Conservation (phyloP, 1,140 invertebrate species). For the Drosophila mauritiana region DNA sequence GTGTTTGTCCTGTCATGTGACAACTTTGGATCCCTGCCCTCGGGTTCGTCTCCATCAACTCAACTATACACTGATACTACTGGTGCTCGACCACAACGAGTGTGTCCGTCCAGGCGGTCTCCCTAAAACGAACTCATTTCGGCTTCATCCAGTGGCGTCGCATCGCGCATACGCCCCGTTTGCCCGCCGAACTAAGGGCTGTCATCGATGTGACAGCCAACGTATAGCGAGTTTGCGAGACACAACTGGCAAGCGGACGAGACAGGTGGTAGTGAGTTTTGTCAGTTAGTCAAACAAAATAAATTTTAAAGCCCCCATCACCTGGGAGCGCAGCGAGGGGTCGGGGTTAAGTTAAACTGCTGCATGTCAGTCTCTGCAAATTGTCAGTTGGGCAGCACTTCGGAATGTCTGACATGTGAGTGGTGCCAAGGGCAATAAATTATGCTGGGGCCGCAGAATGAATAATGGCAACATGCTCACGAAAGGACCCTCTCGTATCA, state of each 20-base stretch:
- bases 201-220: constrained; percentile 63
- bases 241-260: constrained; percentile 11
- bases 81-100: constrained; percentile 86
- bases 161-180: constrained; percentile 57
- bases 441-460: constrained; percentile 67
- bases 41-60: constrained; percentile 92
- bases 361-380: constrained; percentile 67
- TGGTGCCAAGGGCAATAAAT: constrained; percentile 71
- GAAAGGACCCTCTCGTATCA: neutral
- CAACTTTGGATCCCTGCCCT: neutral
- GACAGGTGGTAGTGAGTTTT: constrained; percentile 48
- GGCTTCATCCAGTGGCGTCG: constrained; percentile 85
- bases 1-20: neutral
- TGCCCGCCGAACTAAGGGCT: constrained; percentile 28
- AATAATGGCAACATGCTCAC: constrained; percentile 57
- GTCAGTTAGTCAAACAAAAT: constrained; percentile 63
- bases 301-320: constrained; percentile 51
- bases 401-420: constrained; percentile 59
- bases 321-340: neutral
- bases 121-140: constrained; percentile 87
- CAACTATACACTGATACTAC: constrained; percentile 88
- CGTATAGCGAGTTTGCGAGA: constrained; percentile 13
- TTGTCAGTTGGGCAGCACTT: constrained; percentile 59
- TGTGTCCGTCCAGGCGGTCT: constrained; percentile 84
- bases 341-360: constrained; percentile 21